Base-by-base conservation (phyloP, 1,140 invertebrate species). In the Aphidius ervi region DNA sequence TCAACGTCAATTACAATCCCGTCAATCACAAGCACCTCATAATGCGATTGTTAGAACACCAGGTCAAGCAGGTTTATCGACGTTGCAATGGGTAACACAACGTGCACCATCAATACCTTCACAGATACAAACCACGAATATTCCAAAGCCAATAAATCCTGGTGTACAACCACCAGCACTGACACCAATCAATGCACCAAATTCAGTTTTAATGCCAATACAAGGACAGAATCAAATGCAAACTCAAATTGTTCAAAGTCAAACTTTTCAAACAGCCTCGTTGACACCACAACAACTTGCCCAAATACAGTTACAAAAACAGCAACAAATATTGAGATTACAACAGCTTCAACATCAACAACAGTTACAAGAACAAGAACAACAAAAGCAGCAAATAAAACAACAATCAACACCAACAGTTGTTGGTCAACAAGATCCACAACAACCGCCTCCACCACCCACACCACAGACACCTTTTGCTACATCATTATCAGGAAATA, bases 1-100 rank as follows among this genome's bases (percentile, higher is more conserved):
- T 42, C 83, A 84, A 60, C 75, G 81, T 5, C 79, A 84, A 39
- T 74, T 83, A 73, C 76, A 84, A 48, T 79, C 77, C 39, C 78
- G 80, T 37, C 82, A 83, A 61, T 75, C 81, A n/a, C 80, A 81
- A 10, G 79, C 78, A 2, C 74, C 81, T 0, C 82, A 82, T 6
- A 82, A 81, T 43, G 80, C 82, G 3, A 82, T 83, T 2, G 77
- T 82, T 10, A 71, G 78, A 9, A 75, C 76, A 62, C 76, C 81
- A 3, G 79, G 81, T 1, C 81, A 81, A 10, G 74, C 80, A 1
- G 82, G 80, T 3, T 79, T 83, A 7, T 76, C 81, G 4, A 68
- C 71, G n/a, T 57, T 77, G 5, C 80, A 80, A 16, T 79, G 76
- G 73, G 79, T 67, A 63, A 82, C 66, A 43, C 84, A 85, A 57